Evolutionary conservation across 2,113 vertebrate species (phyloP), one percentile per base, ranked within the genome.

Genomic region (Oceanodroma tethys): DNA sequence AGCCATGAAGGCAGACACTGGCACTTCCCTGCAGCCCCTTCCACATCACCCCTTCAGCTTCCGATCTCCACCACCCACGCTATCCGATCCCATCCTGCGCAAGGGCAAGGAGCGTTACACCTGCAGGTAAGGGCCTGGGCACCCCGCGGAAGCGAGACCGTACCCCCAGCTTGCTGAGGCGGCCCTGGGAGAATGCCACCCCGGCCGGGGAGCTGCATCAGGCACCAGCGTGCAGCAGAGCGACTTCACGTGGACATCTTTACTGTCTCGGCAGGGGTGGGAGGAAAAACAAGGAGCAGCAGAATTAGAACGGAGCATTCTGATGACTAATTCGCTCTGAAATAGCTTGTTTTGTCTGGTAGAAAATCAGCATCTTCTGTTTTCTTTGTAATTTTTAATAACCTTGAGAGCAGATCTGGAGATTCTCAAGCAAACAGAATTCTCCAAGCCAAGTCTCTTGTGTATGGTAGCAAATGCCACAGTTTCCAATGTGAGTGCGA

Each of bases 71-170:
- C 99, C 99, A 21, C 99, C 99, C 7, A 99, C 99, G 29, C 98
- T 99, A 34, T 99, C 99, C 2, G 99, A 99, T 56, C 99, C 99
- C 97, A 99, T 99, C 98, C 99, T 99, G 95, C 98, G 99, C 97
- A 99, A 99, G 98, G 99, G 99, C 98, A 99, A 99, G 98, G 99
- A 99, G 95, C 99, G 99, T 11, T 99, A 99, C 89, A 99, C 99
- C 43, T 99, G 99, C 99, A 99, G 99, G 99, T 99, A 89, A 95
- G 98, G 32, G 18, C 2, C 22, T 0, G 25, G 4, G 8, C 18
- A 11, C 18, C 34, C n/a, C 36, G 1, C 11, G 1, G 66, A 2
- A 6, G 22, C 3, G 8, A 27, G 34, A 3, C 30, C 6, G 4
- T 25, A 1, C n/a, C 73, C 47, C 43, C 32, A 2, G 27, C 26